phyloP scores from a whole-genome alignment of 2,888 invertebrate species.

The Allacma fusca region DNA sequence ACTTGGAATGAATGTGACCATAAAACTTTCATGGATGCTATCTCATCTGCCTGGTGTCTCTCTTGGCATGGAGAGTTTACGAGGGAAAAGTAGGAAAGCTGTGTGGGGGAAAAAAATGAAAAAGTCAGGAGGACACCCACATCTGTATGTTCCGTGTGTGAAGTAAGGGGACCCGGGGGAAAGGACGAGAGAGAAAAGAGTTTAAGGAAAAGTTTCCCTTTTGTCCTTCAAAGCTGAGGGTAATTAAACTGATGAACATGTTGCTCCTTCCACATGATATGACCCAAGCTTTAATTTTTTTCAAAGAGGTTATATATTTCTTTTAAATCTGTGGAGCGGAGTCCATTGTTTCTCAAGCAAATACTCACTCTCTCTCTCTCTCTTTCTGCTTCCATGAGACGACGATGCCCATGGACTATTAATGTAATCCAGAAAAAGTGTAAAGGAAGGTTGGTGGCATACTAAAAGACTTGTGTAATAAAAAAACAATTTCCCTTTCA shows the following conservation, averaged over 20 bases:
- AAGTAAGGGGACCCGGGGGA: too few species aligned
- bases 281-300: too few species aligned
- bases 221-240: neutral
- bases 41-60: neutral
- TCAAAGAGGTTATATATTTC: too few species aligned
- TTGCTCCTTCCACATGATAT: neutral
- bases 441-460: too few species aligned
- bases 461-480: too few species aligned
- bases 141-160: neutral
- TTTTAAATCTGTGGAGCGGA: too few species aligned
- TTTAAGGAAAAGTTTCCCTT: neutral
- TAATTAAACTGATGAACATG: slow-evolving; percentile 6
- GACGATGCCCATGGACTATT: too few species aligned
- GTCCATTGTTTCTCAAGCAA: too few species aligned
- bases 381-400: too few species aligned
- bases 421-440: too few species aligned
- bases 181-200: neutral
- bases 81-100: neutral
- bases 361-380: too few species aligned
- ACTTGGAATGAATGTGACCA: slow-evolving; percentile 9
- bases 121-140: neutral
- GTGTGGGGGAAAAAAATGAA: neutral
- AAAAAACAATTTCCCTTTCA: slow-evolving; percentile 2
- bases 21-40: slow-evolving; percentile 3
- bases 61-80: neutral